Evolutionary conservation across 2,888 invertebrate species (phyloP).

Genomic region (Lathronympha strigana): DNA sequence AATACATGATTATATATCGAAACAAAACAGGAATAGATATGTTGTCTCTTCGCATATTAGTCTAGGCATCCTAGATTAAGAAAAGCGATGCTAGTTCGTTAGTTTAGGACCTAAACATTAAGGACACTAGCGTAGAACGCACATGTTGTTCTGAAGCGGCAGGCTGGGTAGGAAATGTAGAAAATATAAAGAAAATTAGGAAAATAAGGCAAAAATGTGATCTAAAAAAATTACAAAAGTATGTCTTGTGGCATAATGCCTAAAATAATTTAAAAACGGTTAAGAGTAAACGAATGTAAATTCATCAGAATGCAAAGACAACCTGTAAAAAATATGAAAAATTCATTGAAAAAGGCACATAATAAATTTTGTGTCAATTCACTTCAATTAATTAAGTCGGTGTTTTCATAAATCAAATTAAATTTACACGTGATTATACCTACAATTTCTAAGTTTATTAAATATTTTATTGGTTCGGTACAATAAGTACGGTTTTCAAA

Average conservation of each 20-base stretch:
- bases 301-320: background rate
- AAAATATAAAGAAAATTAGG: background rate
- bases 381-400: too few species aligned
- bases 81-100: conserved; percentile 36
- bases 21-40: conserved; percentile 37
- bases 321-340: background rate
- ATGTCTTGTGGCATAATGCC: background rate
- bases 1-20: conserved; percentile 37
- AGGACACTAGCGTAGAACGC: conserved; percentile 60
- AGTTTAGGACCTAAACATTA: conserved; percentile 28
- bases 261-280: background rate
- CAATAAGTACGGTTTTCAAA: too few species aligned
- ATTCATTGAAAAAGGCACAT: too few species aligned
- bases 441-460: too few species aligned
- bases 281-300: background rate
- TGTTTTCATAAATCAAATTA: too few species aligned
- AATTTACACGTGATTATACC: too few species aligned
- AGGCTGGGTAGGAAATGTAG: conserved; percentile 22
- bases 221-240: background rate
- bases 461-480: too few species aligned
- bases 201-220: background rate
- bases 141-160: conserved; percentile 46
- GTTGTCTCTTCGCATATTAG: conserved; percentile 34
- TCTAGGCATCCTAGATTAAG: conserved; percentile 28
- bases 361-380: too few species aligned